A percentile compares a stretch with the other conserved stretches of the same genome.
Conservation (phyloP, 2,888 invertebrate species). For the Rhingia campestris region DNA sequence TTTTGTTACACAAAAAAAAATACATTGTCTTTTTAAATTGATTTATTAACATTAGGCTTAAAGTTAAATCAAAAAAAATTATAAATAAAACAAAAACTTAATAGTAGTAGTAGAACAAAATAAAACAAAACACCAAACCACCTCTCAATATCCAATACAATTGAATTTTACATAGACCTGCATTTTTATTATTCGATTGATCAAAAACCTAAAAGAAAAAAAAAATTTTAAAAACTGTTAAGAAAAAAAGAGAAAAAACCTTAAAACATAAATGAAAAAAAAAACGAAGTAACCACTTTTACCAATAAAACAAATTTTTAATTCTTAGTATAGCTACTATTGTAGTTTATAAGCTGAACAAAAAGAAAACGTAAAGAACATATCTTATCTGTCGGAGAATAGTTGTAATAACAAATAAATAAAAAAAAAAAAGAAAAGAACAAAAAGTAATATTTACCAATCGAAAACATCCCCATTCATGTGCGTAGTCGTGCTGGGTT, state of each 20-base stretch:
- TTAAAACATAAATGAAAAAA: slow-evolving; percentile 36
- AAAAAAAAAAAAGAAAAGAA: background rate
- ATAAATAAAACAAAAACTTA: slow-evolving; percentile 29
- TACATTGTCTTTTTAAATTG: slow-evolving; percentile 35
- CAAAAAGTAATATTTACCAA: slow-evolving; percentile 4
- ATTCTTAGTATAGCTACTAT: slow-evolving; percentile 69
- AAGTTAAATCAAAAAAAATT: slow-evolving; percentile 24
- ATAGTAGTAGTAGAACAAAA: slow-evolving; percentile 29
- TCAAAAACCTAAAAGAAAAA: slow-evolving; percentile 11
- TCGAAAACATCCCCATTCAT: background rate
- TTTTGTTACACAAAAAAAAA: slow-evolving; percentile 37
- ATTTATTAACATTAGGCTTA: slow-evolving; percentile 37
- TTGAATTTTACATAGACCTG: slow-evolving; percentile 46
- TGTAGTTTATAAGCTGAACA: slow-evolving; percentile 57
- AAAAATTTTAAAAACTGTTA: slow-evolving; percentile 24
- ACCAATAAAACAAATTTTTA: slow-evolving; percentile 55
- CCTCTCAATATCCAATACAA: slow-evolving; percentile 51
- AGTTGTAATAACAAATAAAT: slow-evolving; percentile 12
- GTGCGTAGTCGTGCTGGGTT: no score
- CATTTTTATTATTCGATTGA: slow-evolving; percentile 36
- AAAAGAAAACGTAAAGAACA: slow-evolving; percentile 38
- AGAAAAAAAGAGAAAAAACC: slow-evolving; percentile 26
- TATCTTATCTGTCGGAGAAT: slow-evolving; percentile 48
- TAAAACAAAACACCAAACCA: slow-evolving; percentile 49
- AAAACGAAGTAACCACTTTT: slow-evolving; percentile 60